Evolutionary conservation across 92 coral and sea anemone species (phyloP).

Genomic region (Phenganax stokvisi): DNA sequence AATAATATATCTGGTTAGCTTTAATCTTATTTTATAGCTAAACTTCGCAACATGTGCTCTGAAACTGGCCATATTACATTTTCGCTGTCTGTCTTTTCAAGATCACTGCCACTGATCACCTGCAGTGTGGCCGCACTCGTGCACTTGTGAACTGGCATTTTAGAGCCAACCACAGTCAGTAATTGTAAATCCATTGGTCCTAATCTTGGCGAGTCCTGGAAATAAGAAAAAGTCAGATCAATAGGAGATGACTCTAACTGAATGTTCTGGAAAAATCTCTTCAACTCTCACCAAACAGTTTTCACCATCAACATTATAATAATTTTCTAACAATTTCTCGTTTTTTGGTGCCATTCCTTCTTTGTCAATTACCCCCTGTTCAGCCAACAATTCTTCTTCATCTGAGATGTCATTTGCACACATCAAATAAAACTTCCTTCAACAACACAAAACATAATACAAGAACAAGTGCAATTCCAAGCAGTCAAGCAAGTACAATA

Average conservation of each 20-base stretch:
- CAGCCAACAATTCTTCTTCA: conserved; percentile 65
- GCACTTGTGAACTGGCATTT: conserved; percentile 59
- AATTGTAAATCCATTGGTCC: conserved; percentile 97
- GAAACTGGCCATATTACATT: conserved; percentile 69
- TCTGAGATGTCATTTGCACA: conserved; percentile 68
- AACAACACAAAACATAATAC: too few species aligned
- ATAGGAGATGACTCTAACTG: too few species aligned
- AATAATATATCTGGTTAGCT: neutral
- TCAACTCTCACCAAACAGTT: conserved; percentile 58
- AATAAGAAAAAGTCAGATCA: neutral
- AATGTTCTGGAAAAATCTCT: too few species aligned
- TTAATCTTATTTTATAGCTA: conserved; percentile 25
- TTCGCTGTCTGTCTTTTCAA: conserved; percentile 28
- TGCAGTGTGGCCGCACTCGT: conserved; percentile 23
- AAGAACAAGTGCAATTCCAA: conserved; percentile 20
- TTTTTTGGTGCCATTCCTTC: conserved; percentile 57
- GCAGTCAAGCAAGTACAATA: neutral
- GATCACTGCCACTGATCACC: neutral
- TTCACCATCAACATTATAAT: conserved; percentile 78
- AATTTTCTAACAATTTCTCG: conserved; percentile 64
- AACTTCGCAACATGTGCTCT: conserved; percentile 72
- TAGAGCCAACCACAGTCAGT: conserved; percentile 69
- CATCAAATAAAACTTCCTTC: conserved; percentile 75
- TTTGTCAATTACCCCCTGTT: conserved; percentile 64
- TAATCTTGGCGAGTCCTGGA: conserved; percentile 82